A percentile compares a stretch with the other conserved stretches of the same genome.
phyloP scores from a whole-genome alignment of 2,888 invertebrate genomes.

The Drosophila limbata region DNA sequence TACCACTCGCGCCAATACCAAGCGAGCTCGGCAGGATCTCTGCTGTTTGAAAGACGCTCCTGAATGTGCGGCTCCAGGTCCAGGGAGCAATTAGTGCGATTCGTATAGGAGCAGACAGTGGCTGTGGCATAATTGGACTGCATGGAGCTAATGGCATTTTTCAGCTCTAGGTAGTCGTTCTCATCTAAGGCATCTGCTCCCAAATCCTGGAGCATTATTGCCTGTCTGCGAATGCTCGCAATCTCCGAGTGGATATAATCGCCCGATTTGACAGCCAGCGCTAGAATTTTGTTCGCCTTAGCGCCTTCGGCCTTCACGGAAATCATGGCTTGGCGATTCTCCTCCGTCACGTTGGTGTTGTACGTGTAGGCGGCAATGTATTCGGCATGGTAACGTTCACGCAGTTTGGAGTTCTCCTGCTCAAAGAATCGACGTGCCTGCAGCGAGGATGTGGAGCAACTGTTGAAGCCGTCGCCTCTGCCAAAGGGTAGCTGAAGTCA shows the following conservation, averaged over 20 bases:
- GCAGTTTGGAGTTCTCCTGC: slow-evolving; percentile 87
- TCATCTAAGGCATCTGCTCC: slow-evolving; percentile 90
- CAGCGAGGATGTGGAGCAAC: slow-evolving; percentile 80
- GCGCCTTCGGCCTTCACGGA: slow-evolving; percentile 75
- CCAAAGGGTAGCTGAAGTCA: slow-evolving; percentile 41
- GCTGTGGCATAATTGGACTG: slow-evolving; percentile 91
- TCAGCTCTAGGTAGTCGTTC: slow-evolving; percentile 87
- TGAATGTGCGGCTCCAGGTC: slow-evolving; percentile 88
- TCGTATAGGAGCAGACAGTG: slow-evolving; percentile 90
- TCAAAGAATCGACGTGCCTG: slow-evolving; percentile 88
- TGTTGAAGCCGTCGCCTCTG: slow-evolving; percentile 26
- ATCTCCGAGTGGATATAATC: slow-evolving; percentile 90
- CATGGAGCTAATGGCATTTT: slow-evolving; percentile 90
- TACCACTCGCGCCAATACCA: slow-evolving; percentile 94
- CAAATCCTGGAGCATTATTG: slow-evolving; percentile 89
- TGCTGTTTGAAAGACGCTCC: slow-evolving; percentile 89
- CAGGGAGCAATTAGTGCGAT: slow-evolving; percentile 88
- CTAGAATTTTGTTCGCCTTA: slow-evolving; percentile 79
- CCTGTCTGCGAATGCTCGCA: slow-evolving; percentile 89
- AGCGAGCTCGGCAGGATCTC: slow-evolving; percentile 91
- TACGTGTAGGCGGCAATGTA: slow-evolving; percentile 88
- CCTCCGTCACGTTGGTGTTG: slow-evolving; percentile 91
- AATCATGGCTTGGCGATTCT: slow-evolving; percentile 87
- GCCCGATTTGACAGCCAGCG: slow-evolving; percentile 85
- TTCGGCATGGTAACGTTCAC: slow-evolving; percentile 87